Conservation (phyloP, 2,113 vertebrate genomes). For the Trochalopteron elliotii region DNA sequence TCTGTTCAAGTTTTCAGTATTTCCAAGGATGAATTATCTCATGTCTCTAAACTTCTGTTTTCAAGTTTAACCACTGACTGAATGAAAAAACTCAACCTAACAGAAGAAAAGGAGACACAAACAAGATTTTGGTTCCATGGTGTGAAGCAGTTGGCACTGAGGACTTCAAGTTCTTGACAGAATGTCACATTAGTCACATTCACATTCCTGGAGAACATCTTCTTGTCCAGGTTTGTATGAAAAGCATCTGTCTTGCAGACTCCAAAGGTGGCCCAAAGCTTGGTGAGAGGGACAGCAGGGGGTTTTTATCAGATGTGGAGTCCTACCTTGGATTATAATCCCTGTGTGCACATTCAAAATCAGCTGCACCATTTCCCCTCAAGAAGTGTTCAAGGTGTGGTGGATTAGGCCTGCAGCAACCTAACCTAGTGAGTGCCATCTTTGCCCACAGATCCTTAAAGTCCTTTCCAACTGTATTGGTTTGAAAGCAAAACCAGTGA, state of each 20-base stretch:
- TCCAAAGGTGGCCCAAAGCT: background rate
- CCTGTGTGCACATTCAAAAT: background rate
- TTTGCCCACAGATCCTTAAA: background rate
- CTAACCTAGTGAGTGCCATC: background rate
- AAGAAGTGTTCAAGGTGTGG: background rate
- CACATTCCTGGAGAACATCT: accelerated
- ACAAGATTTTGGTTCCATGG: background rate
- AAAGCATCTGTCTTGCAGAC: background rate
- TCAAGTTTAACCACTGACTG: background rate
- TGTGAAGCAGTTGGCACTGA: background rate
- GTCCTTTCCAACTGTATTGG: background rate
- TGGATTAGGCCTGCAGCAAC: background rate
- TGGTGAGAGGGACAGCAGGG: background rate
- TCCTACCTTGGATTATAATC: background rate
- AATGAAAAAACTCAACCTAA: background rate
- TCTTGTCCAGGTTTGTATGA: background rate
- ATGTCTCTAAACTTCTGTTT: background rate
- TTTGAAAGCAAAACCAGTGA: too few species aligned
- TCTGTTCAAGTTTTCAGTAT: background rate
- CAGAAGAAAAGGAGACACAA: background rate
- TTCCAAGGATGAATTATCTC: background rate
- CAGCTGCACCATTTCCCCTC: background rate
- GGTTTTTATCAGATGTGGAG: background rate
- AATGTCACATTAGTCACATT: accelerated
- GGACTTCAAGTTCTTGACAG: background rate